Evolutionary conservation across 2,888 invertebrate species (phyloP).

Genomic region (Theretra japonica): DNA sequence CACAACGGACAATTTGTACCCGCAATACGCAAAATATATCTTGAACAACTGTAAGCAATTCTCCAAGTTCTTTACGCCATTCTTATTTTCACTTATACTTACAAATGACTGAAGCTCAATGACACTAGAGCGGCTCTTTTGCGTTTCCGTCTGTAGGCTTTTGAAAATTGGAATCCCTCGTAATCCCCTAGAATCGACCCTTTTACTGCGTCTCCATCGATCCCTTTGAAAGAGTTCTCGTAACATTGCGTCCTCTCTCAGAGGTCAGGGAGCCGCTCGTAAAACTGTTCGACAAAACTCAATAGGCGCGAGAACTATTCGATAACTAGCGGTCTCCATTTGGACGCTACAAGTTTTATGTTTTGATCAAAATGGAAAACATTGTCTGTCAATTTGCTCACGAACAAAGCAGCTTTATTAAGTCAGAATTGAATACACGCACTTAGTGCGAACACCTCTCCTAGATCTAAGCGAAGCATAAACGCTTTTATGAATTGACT

Average conservation of each 20-base stretch:
- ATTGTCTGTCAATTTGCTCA: too few relatives aligned
- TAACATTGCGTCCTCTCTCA: constrained; percentile 46
- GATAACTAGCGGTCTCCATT: constrained; percentile 47
- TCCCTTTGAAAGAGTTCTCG: constrained; percentile 38
- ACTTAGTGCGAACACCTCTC: too few relatives aligned
- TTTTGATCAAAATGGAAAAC: not conserved
- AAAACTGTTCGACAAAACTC: constrained; percentile 53
- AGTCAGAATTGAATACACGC: not conserved
- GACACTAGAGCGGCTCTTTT: constrained; percentile 29
- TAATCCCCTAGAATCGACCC: constrained; percentile 46
- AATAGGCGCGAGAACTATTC: constrained; percentile 53
- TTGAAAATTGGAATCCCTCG: constrained; percentile 44
- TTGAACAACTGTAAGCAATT: not conserved
- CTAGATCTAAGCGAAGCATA: not conserved
- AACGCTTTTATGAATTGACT: not conserved
- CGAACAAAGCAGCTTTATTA: not conserved
- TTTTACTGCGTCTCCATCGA: constrained; percentile 51
- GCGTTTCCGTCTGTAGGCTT: constrained; percentile 43
- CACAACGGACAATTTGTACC: not conserved
- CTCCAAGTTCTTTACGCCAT: constrained; percentile 8
- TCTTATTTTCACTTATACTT: constrained; percentile 20
- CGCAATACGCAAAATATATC: not conserved
- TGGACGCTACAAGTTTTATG: constrained; percentile 28
- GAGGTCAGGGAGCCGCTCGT: constrained; percentile 54
- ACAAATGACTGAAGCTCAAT: constrained; percentile 35